Percentiles rank a stretch among this genome's conserved stretches.
These are phyloP conservation scores for Sarcophaga rosellei DNA, from an alignment of 2,888 invertebrate species.

Conservation along the genomic window DNA sequence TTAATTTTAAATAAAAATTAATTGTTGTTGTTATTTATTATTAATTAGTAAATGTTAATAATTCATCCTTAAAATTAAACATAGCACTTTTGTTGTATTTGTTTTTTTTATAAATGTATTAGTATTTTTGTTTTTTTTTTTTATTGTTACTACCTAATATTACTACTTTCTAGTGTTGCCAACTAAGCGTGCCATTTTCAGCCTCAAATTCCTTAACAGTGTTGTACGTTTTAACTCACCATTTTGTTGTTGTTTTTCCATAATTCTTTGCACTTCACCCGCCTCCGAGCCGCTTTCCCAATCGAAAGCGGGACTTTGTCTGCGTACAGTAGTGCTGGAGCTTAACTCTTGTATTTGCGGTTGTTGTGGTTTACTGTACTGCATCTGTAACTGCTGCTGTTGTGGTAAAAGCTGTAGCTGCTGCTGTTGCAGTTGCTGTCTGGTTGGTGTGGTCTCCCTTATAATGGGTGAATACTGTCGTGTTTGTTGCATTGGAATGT, in stretches of 20 bases:
- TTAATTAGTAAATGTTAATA: conserved; percentile 50
- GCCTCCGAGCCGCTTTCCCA: conserved; percentile 89
- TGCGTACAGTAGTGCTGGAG: conserved; percentile 29
- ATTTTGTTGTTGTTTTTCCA: conserved; percentile 73
- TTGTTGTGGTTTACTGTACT: conserved; percentile 56
- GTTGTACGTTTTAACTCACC: conserved; percentile 70
- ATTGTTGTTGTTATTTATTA: background rate
- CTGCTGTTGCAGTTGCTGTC: conserved; percentile 56
- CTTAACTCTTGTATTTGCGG: conserved; percentile 63
- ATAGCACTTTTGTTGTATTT: conserved; percentile 54
- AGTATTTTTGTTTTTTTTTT: conserved; percentile 20
- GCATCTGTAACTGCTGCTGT: conserved; percentile 48
- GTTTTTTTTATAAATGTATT: conserved; percentile 3
- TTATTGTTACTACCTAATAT: conserved; percentile 38
- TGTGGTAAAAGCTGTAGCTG: conserved; percentile 20
- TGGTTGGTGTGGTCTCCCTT: conserved; percentile 62
- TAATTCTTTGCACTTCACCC: conserved; percentile 86
- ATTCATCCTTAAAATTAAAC: conserved; percentile 41
- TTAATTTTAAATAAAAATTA: conserved; percentile 19
- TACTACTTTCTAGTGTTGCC: conserved; percentile 65
- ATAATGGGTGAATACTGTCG: conserved; percentile 64
- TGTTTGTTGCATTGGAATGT: conserved; percentile 64
- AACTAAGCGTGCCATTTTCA: conserved; percentile 66
- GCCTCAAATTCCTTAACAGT: conserved; percentile 69
- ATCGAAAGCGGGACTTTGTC: conserved; percentile 80